Percentiles rank a stretch among this genome's conserved stretches.
Evolutionary conservation across 2,113 vertebrate species (phyloP).

Genomic region (Spea multiplicata): DNA sequence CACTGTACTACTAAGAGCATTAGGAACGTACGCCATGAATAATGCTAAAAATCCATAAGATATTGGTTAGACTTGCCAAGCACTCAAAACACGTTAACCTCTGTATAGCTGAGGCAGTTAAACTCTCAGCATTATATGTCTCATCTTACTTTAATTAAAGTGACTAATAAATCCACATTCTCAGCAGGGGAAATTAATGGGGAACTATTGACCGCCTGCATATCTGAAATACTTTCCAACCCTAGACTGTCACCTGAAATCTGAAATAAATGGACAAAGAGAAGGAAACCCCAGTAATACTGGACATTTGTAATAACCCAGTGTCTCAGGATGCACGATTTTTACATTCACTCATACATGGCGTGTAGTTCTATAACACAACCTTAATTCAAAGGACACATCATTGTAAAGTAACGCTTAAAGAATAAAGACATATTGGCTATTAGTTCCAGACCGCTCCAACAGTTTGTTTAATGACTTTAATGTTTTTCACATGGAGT

Average conservation of each 20-base stretch:
- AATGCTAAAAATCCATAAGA: conserved; percentile 53
- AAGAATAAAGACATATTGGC: background rate
- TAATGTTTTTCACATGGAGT: background rate
- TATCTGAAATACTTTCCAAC: background rate
- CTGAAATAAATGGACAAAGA: background rate
- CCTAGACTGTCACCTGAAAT: background rate
- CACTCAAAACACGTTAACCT: background rate
- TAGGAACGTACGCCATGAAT: conserved; percentile 18
- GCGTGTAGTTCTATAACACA: background rate
- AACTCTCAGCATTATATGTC: conserved; percentile 47
- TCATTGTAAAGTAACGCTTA: background rate
- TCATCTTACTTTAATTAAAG: conserved; percentile 17
- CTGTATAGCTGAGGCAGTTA: background rate
- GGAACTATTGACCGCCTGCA: conserved; percentile 46
- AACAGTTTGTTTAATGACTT: background rate
- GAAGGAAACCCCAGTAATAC: background rate
- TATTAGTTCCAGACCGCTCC: background rate
- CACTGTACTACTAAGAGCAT: no score
- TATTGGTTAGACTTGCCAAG: conserved; percentile 34
- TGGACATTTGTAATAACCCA: background rate
- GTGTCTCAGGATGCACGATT: background rate
- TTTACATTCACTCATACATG: background rate
- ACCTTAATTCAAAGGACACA: background rate
- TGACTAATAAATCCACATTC: conserved; percentile 13
- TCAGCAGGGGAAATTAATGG: conserved; percentile 42